Base-by-base conservation (phyloP, 2,888 invertebrate genomes). In the Gnatocerus cornutus region DNA sequence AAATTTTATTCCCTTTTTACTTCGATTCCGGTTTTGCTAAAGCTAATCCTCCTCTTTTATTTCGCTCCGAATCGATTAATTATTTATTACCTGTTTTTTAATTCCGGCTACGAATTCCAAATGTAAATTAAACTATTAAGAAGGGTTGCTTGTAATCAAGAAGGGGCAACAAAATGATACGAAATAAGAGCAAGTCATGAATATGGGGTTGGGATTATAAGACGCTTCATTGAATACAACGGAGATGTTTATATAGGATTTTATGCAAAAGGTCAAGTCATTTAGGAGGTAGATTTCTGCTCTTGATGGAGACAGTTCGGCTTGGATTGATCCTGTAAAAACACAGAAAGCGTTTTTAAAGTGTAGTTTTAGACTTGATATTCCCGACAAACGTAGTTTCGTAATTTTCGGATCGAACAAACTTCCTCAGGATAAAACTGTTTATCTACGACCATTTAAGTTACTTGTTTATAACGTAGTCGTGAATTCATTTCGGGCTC, bases 201-300 rank as follows among this genome's bases (percentile, higher is more conserved):
- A 78, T 78, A 75, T 74, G 75, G 76, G 75, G 72, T 71, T 21
- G 56, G 74, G 78, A 77, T 78, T 76, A 78, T 68, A 71, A 77
- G 75, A 76, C 72, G 73, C 71, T 72, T 65, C 72, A 74, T 73
- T 75, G 74, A 73, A 74, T 73, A 71, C 63, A 69, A 69, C 63
- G 48, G 69, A 73, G 70, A 68, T 73, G 74, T 74, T 75, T 68
- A 64, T 59, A 65, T 65, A 68, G 70, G 71, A 73, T 75, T 76
- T 72, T 72, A 53, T 9, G 50, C 56, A 62, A 53, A 64, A 68
- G 62, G 56, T 66, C 69, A 68, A 58, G 63, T 58, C 64, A 58
- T 71, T 56, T 58, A 45, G 14, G 52, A 62, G 68, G 27, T 50
- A 43, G 46, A 41, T 58, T 21, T 21, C 4, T 21, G 21, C 21